Conservation (phyloP, 2,888 invertebrate species). For the Drosophila infuscata region DNA sequence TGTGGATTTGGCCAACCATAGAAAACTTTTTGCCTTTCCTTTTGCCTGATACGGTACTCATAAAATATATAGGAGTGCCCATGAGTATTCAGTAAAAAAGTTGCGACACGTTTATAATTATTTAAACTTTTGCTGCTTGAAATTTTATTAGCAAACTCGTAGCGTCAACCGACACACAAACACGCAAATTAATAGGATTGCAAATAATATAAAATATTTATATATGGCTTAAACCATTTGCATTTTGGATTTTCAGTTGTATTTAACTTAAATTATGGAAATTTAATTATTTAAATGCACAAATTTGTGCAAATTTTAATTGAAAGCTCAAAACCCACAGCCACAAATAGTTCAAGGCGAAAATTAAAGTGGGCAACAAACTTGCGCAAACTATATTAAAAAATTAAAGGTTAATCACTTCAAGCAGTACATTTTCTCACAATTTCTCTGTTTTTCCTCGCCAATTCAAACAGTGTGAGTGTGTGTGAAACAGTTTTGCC, state of each 20-base stretch:
- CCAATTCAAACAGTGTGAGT: slow-evolving; percentile 7
- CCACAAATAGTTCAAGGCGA: neutral
- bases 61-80: slow-evolving; percentile 13
- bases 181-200: slow-evolving; percentile 1
- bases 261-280: neutral
- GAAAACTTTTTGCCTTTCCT: slow-evolving; percentile 37
- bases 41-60: slow-evolving; percentile 17
- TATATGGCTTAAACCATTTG: slow-evolving; percentile 2
- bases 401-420: slow-evolving; percentile 66
- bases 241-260: neutral
- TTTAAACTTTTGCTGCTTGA: slow-evolving; percentile 7
- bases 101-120: slow-evolving; percentile 23
- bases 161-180: neutral
- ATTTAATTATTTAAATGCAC: neutral
- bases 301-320: neutral
- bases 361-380: slow-evolving; percentile 22
- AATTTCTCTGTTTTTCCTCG: neutral
- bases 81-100: slow-evolving; percentile 14
- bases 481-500: slow-evolving; percentile 46
- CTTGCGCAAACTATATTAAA: slow-evolving; percentile 54
- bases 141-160: slow-evolving; percentile 11
- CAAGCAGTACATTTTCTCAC: slow-evolving; percentile 42
- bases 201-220: slow-evolving; percentile 14
- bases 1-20: slow-evolving; percentile 5
- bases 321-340: neutral